These are phyloP conservation scores for Mechanitis mazaeus DNA, from an alignment of 2,888 invertebrate genomes.

Conservation along the genomic window DNA sequence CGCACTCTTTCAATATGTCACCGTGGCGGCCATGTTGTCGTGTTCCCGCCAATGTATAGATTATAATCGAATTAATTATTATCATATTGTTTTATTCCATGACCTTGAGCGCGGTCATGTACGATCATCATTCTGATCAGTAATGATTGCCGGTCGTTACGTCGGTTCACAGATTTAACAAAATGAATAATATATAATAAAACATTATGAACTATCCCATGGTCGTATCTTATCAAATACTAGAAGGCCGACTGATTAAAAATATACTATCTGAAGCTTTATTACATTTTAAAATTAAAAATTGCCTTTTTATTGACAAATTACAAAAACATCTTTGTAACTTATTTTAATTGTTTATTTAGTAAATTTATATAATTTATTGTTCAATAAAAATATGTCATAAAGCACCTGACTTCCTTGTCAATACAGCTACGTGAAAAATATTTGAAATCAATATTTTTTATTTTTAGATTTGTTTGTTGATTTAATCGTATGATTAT, in stretches of 20 bases:
- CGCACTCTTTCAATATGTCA: constrained; percentile 48
- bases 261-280: not conserved
- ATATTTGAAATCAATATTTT: no score
- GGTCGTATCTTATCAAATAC: constrained; percentile 13
- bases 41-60: constrained; percentile 21
- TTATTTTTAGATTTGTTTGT: no score
- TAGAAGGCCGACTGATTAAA: constrained; percentile 8
- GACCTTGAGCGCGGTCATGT: constrained; percentile 64
- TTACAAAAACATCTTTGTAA: no score
- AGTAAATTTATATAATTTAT: no score
- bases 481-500: not conserved
- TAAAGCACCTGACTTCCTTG: no score
- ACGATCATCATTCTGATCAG: constrained; percentile 57
- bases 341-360: no score
- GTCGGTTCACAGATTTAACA: constrained; percentile 64
- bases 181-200: constrained; percentile 21
- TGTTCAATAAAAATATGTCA: no score
- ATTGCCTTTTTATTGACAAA: not conserved
- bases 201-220: constrained; percentile 13
- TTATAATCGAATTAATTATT: constrained; percentile 52
- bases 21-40: constrained; percentile 36
- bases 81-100: constrained; percentile 53
- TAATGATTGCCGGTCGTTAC: constrained; percentile 56
- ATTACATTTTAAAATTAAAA: not conserved
- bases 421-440: no score